Evolutionary conservation across 1,140 invertebrate genomes (phyloP).

Genomic region (Calephelis nemesis): DNA sequence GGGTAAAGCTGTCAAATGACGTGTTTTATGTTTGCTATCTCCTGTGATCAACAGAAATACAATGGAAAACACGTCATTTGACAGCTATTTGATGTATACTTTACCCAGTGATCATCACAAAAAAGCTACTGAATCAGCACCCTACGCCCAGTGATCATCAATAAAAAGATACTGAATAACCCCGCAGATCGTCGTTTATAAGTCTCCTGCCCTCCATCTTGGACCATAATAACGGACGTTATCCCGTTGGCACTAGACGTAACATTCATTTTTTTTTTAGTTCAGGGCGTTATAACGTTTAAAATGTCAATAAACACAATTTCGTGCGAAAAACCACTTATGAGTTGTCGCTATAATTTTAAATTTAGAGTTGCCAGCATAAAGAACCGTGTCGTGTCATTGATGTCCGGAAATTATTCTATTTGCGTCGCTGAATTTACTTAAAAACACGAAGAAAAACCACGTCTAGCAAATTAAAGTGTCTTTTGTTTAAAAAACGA

Average conservation of each 20-base stretch:
- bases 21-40: too few species aligned
- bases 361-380: constrained; percentile 6
- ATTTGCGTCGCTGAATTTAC: constrained; percentile 38
- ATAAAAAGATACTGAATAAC: too few species aligned
- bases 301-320: not conserved
- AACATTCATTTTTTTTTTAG: not conserved
- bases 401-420: constrained; percentile 45
- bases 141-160: too few species aligned
- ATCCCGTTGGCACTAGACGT: not conserved
- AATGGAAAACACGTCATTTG: too few species aligned
- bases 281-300: not conserved
- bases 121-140: too few species aligned
- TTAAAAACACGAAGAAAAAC: constrained; percentile 35
- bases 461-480: constrained; percentile 5
- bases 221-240: too few species aligned
- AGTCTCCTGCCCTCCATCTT: too few species aligned
- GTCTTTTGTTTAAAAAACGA: constrained; percentile 11
- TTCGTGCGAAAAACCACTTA: not conserved
- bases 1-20: too few species aligned
- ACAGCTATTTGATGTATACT: too few species aligned
- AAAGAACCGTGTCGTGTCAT: constrained; percentile 25
- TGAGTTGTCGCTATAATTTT: constrained; percentile 4
- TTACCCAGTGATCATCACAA: too few species aligned
- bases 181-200: too few species aligned
- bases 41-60: too few species aligned